A percentile compares a stretch with the other conserved stretches of the same genome.
Conservation (phyloP, 2,797 vertebrate species). For the Carduelis carduelis region DNA sequence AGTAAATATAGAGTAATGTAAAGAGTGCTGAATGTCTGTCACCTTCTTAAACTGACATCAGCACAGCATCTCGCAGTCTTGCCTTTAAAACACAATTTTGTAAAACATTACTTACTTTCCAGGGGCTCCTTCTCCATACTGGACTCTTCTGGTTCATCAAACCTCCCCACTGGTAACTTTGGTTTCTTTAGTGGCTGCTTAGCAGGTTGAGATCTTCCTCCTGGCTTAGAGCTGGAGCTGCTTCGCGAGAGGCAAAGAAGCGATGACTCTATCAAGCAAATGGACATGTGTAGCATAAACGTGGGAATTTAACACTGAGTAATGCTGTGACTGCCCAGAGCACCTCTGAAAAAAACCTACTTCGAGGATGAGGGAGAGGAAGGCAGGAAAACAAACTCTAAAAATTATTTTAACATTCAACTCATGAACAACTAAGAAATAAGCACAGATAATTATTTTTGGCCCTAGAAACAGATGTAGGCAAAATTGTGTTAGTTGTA, state of each 20-base stretch:
- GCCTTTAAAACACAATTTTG: neutral
- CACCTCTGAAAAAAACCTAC: neutral
- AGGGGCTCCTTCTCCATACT: slow-evolving; percentile 76
- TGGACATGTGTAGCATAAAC: rapidly evolving
- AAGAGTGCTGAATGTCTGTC: neutral
- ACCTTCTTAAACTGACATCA: neutral
- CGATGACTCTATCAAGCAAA: slow-evolving; percentile 52
- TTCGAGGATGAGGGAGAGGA: neutral
- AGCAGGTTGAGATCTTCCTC: slow-evolving; percentile 64
- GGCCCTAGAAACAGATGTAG: neutral
- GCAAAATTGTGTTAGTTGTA: slow-evolving; percentile 6
- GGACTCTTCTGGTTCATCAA: slow-evolving; percentile 82
- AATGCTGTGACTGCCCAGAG: neutral
- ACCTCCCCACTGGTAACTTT: slow-evolving; percentile 86
- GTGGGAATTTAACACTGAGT: neutral
- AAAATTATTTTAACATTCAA: neutral
- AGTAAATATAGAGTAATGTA: too few relatives aligned
- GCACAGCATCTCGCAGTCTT: neutral
- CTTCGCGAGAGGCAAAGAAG: slow-evolving; percentile 52
- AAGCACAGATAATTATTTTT: slow-evolving; percentile 3
- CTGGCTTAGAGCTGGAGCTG: slow-evolving; percentile 53
- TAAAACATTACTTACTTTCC: slow-evolving; percentile 79
- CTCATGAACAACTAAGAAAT: neutral
- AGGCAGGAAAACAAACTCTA: neutral
- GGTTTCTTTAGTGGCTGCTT: slow-evolving; percentile 81